A percentile compares a stretch with the other conserved stretches of the same genome.
phyloP scores from a whole-genome alignment of 2,113 vertebrate species.

The Gnathonemus longibarbis region DNA sequence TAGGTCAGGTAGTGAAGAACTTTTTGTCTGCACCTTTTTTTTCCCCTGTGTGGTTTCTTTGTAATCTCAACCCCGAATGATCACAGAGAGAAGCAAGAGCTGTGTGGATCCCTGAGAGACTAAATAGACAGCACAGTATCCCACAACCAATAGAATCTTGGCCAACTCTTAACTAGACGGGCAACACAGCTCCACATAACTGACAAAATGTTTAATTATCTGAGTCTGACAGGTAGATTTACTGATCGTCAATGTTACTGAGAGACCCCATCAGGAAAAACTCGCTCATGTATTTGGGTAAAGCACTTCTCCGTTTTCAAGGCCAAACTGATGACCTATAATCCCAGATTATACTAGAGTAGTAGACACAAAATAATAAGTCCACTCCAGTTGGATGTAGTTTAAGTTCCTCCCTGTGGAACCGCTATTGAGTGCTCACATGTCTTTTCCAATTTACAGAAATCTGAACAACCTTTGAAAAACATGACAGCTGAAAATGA shows the following conservation, averaged over 20 bases:
- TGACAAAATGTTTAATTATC: background rate
- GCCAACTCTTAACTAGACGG: background rate
- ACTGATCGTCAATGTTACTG: background rate
- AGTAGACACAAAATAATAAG: slow-evolving; percentile 10
- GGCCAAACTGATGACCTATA: slow-evolving; percentile 9
- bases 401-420: background rate
- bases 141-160: background rate
- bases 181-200: background rate
- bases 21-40: background rate
- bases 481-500: slow-evolving; percentile 11
- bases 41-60: background rate
- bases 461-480: slow-evolving; percentile 1
- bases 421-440: background rate
- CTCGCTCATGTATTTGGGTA: background rate
- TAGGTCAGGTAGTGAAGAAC: background rate
- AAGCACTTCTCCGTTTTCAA: slow-evolving; percentile 3
- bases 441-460: slow-evolving; percentile 8
- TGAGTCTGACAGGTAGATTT: background rate
- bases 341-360: slow-evolving; percentile 16
- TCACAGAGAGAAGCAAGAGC: background rate
- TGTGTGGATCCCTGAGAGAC: background rate
- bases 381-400: background rate
- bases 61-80: background rate
- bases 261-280: background rate
- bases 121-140: background rate